Percentiles rank a stretch among this genome's conserved stretches.
These are phyloP conservation scores for Himantopus leucocephalus DNA, from an alignment of 2,113 vertebrate species.

Conservation along the genomic window DNA sequence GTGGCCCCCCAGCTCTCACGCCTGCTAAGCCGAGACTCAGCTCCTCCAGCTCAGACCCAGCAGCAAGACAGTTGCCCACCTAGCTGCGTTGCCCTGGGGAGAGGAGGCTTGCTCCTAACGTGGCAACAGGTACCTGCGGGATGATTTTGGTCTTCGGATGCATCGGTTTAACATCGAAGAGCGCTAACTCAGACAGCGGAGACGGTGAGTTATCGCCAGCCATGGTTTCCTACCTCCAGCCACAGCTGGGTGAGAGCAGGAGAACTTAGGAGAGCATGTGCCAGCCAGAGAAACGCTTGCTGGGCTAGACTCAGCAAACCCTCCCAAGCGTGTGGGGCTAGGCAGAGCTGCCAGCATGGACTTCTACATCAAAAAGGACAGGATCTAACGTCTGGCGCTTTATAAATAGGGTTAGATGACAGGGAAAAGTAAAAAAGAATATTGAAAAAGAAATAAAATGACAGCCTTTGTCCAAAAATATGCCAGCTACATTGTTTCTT, in stretches of 20 bases:
- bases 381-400: not conserved
- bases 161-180: rapidly evolving
- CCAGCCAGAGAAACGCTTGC: not conserved
- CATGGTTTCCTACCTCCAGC: not conserved
- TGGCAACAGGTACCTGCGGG: not conserved
- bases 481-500: constrained; percentile 59
- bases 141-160: not conserved
- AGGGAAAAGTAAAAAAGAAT: constrained; percentile 6
- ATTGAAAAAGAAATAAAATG: constrained; percentile 35
- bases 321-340: not conserved
- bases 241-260: not conserved
- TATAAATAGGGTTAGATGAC: constrained; percentile 50
- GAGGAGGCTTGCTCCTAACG: not conserved
- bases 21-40: rapidly evolving
- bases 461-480: constrained; percentile 60
- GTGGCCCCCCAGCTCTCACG: rapidly evolving
- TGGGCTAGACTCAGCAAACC: not conserved
- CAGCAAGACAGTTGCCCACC: not conserved
- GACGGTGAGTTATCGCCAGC: not conserved
- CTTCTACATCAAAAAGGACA: constrained; percentile 3
- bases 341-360: constrained; percentile 8
- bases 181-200: rapidly evolving
- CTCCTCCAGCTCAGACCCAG: not conserved
- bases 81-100: rapidly evolving
- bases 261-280: not conserved